Conservation (phyloP, 2,113 vertebrate genomes). For the Hippopotamus amphibius region DNA sequence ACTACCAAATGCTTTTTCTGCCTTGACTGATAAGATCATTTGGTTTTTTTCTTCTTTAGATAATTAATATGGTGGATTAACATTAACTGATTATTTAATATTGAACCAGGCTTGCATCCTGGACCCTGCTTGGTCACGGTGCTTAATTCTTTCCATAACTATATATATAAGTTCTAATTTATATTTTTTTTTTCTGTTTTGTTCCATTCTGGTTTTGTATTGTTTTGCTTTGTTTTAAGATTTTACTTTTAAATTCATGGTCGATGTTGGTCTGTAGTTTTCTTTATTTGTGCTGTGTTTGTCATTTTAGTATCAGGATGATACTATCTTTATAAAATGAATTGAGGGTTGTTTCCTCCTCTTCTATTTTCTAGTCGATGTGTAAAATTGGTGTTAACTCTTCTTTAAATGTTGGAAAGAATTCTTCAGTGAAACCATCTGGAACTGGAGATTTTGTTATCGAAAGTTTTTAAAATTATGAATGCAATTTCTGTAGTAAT, state of each 20-base stretch:
- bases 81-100: neutral
- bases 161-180: neutral
- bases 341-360: neutral
- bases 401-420: constrained; percentile 20
- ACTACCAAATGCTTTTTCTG: neutral
- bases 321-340: neutral
- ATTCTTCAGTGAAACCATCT: neutral
- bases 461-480: neutral
- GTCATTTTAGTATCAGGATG: neutral
- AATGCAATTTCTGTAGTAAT: constrained; percentile 23
- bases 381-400: neutral
- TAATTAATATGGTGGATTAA: neutral
- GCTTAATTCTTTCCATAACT: neutral
- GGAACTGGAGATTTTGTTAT: neutral
- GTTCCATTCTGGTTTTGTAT: neutral
- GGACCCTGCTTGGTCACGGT: neutral
- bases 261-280: neutral
- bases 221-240: neutral
- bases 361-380: constrained; percentile 11
- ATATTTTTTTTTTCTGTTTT: neutral
- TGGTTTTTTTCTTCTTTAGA: neutral
- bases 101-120: neutral
- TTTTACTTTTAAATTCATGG: neutral
- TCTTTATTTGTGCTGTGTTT: neutral
- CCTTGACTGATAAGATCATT: neutral